Conservation (phyloP, 2,113 vertebrate genomes). For the Antigone vipio region DNA sequence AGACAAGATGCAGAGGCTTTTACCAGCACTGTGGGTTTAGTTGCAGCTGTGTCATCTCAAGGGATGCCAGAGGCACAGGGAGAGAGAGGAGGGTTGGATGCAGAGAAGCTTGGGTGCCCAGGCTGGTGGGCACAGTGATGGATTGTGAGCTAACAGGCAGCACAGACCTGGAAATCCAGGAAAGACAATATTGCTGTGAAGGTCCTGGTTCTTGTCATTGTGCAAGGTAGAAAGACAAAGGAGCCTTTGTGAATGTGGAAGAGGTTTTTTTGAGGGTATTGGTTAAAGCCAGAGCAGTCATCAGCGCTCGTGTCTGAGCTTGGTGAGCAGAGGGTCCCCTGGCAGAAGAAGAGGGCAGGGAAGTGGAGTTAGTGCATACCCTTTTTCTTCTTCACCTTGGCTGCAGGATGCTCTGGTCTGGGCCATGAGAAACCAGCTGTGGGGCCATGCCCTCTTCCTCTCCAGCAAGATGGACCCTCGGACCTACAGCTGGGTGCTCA, state of each 20-base stretch:
- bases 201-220: neutral
- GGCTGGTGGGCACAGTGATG: neutral
- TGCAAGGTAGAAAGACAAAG: neutral
- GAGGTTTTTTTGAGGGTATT: neutral
- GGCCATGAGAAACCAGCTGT: constrained; percentile 87
- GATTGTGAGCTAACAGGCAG: neutral
- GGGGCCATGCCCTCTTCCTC: constrained; percentile 93
- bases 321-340: neutral
- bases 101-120: neutral
- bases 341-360: neutral
- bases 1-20: neutral
- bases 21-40: neutral
- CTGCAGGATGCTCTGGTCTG: constrained; percentile 88
- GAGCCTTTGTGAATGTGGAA: neutral
- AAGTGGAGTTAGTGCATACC: neutral
- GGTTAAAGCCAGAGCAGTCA: neutral
- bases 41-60: neutral
- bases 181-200: neutral
- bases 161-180: neutral
- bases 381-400: neutral
- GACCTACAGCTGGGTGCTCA: constrained; percentile 88
- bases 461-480: constrained; percentile 92
- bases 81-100: neutral
- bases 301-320: neutral
- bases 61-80: neutral